Evolutionary conservation across 1,140 invertebrate genomes (phyloP).

Genomic region (Heliothis subflexa): DNA sequence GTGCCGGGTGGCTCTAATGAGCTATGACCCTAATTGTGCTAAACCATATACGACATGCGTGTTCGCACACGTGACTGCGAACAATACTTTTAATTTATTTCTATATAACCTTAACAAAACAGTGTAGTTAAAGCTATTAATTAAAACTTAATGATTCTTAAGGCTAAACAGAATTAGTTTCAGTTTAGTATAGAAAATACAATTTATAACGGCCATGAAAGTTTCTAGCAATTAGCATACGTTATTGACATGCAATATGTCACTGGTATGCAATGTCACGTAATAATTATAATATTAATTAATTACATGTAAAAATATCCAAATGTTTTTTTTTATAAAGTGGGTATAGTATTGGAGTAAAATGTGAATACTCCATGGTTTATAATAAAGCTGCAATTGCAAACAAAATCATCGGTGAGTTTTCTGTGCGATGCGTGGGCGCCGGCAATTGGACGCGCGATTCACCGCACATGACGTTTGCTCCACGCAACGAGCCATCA

Average conservation of each 20-base stretch:
- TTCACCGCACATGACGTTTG: conserved; percentile 25
- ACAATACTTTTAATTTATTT: conserved; percentile 14
- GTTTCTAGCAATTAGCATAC: conserved; percentile 3
- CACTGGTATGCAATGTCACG: conserved; percentile 30
- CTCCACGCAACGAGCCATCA: conserved; percentile 41
- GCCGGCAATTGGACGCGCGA: conserved; percentile 18
- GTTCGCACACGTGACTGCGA: background rate
- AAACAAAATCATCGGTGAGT: background rate
- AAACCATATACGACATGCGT: background rate
- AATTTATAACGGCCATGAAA: conserved; percentile 37
- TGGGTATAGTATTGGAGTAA: background rate
- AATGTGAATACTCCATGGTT: background rate
- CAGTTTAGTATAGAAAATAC: conserved; percentile 22
- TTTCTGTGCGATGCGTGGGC: conserved; percentile 23
- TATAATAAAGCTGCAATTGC: conserved; percentile 9
- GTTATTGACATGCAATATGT: conserved; percentile 39
- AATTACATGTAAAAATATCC: background rate
- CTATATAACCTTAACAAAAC: conserved; percentile 16
- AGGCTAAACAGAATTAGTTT: conserved; percentile 34
- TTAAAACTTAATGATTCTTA: conserved; percentile 9
- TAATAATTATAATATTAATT: background rate
- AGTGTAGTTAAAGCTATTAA: conserved; percentile 3
- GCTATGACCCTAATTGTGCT: too few species aligned
- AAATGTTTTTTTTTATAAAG: background rate
- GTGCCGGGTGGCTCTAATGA: too few species aligned